Base-by-base conservation (phyloP, 1,140 invertebrate genomes). In the Phymorhynchus buccinoides region DNA sequence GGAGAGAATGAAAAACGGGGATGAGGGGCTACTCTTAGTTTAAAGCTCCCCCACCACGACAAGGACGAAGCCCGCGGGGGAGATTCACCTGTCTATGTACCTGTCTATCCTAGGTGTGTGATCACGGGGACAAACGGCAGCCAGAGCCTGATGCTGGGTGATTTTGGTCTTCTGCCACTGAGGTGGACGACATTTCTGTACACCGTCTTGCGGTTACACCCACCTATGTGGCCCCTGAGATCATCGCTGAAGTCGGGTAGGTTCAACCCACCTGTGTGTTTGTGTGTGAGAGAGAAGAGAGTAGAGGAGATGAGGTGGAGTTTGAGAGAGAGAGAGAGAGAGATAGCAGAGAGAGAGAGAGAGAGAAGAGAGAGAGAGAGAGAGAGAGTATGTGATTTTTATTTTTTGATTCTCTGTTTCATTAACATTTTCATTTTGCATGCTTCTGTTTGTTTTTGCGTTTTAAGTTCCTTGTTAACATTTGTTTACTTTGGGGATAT, bases 141-240 rank as follows among this genome's bases (percentile, higher is more conserved):
- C 18, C 93, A 91, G 78, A 91, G 91, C 9, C 87, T 94, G 37
- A 94, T 94, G 86, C 87, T 94, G 44, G 93, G 93, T n/a, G 94
- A 94, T 87, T 94, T 94, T 87, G 94, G 94, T 32, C 88, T 94
- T 7, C 9, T 44, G 94, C 94, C 14, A 93, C 91, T 30, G 89
- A 89, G 39, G 89, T 86, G 22, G 89, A 87, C 44, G 95, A 96
- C 90, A 87, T 88, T 7, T 0, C 89, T 94, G 41, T 98, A 96
- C 91, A 97, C 97, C 12, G 97, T 99, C 44, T 12, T 99, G 98
- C 93, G 98, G 98, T 37, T 37, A 99, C 98, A 12, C 98, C 98
- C n/a, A 99, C 98, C 0, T 99, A 99, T 93, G 98, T 99, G 32
- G 98, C 98, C 41, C 98, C 99, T 0, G 99, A 99, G 95, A 99